Evolutionary conservation across 2,797 vertebrate species (phyloP).

Genomic region (Notolabrus celidotus): DNA sequence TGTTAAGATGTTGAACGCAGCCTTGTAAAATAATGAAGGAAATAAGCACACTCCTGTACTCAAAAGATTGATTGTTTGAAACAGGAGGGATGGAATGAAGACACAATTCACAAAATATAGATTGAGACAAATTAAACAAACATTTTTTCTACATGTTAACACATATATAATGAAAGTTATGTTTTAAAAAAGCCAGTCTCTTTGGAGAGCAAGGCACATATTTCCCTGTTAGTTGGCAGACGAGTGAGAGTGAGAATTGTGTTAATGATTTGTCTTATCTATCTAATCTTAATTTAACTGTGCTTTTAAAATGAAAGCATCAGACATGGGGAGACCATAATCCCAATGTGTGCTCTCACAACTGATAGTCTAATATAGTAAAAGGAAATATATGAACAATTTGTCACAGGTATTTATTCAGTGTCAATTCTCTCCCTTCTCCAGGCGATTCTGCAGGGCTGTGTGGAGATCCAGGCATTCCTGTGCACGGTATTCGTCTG

Average conservation of each 20-base stretch:
- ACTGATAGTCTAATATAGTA: neutral
- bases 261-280: neutral
- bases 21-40: conserved; percentile 33
- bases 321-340: conserved; percentile 1
- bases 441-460: conserved; percentile 89
- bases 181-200: conserved; percentile 15
- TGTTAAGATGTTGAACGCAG: conserved; percentile 27
- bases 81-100: conserved; percentile 9
- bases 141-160: too few species aligned
- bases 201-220: neutral
- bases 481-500: conserved; percentile 92
- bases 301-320: neutral
- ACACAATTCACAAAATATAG: conserved; percentile 19
- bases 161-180: too few species aligned
- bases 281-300: conserved; percentile 16
- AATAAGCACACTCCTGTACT: conserved; percentile 12
- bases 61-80: conserved; percentile 42
- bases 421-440: neutral
- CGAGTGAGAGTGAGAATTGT: neutral
- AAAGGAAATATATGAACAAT: neutral
- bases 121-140: conserved; percentile 16
- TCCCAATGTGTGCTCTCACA: neutral
- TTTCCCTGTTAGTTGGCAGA: conserved; percentile 2
- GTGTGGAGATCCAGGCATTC: conserved; percentile 95
- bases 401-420: neutral